These are phyloP conservation scores for Nephrotoma guestfalica DNA, from an alignment of 2,888 invertebrate genomes.

Conservation along the genomic window DNA sequence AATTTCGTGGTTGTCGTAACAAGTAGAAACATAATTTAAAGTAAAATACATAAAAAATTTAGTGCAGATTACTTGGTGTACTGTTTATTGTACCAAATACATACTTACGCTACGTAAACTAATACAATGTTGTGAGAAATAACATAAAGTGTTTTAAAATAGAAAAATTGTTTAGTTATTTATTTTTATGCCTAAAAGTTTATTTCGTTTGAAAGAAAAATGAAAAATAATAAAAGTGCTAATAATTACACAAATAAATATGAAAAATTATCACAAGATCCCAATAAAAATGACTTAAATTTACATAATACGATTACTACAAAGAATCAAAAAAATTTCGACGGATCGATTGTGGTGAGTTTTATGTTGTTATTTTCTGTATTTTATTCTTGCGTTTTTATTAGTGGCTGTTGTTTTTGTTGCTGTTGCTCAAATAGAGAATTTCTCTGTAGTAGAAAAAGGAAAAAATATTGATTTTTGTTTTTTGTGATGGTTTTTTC, in stretches of 20 bases:
- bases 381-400: background rate
- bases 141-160: background rate
- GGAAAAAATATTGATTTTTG: background rate
- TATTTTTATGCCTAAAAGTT: background rate
- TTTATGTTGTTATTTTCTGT: background rate
- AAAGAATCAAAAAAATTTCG: slow-evolving; percentile 1
- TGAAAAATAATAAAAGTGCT: slow-evolving; percentile 5
- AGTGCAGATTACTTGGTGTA: background rate
- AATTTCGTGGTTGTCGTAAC: background rate
- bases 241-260: slow-evolving; percentile 6
- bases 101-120: background rate
- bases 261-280: slow-evolving; percentile 7
- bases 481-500: slow-evolving; percentile 1
- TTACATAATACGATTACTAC: background rate
- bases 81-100: no score
- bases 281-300: slow-evolving; percentile 4
- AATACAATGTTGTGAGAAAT: background rate
- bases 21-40: background rate
- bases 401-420: background rate
- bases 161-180: background rate
- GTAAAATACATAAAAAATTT: background rate
- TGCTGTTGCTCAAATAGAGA: background rate
- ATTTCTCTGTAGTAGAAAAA: background rate
- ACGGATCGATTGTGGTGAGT: slow-evolving; percentile 7
- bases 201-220: background rate